Evolutionary conservation across 2,888 invertebrate species (phyloP).

Genomic region (Dynastes hyllus): DNA sequence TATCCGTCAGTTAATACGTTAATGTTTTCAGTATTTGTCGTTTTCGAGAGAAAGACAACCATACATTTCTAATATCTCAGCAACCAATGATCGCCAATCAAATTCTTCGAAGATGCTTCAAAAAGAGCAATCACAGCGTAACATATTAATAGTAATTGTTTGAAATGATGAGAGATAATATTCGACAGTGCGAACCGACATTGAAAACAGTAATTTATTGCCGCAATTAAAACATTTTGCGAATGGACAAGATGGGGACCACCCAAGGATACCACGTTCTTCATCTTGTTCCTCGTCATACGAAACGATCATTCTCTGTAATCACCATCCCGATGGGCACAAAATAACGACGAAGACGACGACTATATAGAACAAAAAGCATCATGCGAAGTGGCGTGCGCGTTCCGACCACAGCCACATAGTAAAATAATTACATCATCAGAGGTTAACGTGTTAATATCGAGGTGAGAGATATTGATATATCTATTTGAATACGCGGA

Average conservation of each 20-base stretch:
- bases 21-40: too few relatives aligned
- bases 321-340: conserved; percentile 52
- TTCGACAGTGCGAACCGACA: conserved; percentile 30
- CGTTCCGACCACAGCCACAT: conserved; percentile 15
- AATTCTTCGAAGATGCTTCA: background rate
- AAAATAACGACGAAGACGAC: conserved; percentile 50
- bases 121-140: too few relatives aligned
- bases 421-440: conserved; percentile 44
- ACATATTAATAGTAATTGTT: conserved; percentile 18
- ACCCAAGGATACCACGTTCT: conserved; percentile 50
- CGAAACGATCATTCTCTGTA: conserved; percentile 49
- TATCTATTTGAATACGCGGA: conserved; percentile 11
- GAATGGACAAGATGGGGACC: conserved; percentile 49
- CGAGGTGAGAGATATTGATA: conserved; percentile 30
- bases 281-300: conserved; percentile 46
- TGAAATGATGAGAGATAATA: background rate
- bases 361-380: conserved; percentile 51
- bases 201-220: conserved; percentile 38
- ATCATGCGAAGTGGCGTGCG: conserved; percentile 57
- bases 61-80: too few relatives aligned
- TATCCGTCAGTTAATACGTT: too few relatives aligned
- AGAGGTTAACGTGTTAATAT: conserved; percentile 50
- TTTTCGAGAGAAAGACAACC: too few relatives aligned
- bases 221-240: conserved; percentile 46
- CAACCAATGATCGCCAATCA: too few relatives aligned